These are phyloP conservation scores for Rutilus rutilus DNA, from an alignment of 2,113 vertebrate genomes.

Conservation along the genomic window DNA sequence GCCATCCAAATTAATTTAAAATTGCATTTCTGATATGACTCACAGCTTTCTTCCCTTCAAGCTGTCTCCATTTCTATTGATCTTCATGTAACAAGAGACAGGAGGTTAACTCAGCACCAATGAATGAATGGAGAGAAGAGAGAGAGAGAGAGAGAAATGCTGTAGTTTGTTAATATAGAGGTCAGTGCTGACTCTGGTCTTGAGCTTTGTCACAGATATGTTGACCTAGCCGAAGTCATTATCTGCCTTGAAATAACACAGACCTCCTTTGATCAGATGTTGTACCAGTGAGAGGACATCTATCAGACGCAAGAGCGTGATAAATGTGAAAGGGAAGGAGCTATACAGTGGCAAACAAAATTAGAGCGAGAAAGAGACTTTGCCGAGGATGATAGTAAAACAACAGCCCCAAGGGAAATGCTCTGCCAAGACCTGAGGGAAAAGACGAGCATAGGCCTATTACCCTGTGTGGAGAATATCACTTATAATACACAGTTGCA, in stretches of 20 bases:
- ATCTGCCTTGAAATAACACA: conserved; percentile 29
- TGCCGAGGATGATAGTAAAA: conserved; percentile 20
- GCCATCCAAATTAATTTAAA: conserved; percentile 30
- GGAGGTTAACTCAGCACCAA: conserved; percentile 50
- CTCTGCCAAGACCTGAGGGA: background rate
- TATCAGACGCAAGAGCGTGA: conserved; percentile 1
- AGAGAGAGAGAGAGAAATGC: background rate
- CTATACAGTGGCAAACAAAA: background rate
- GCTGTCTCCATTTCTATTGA: conserved; percentile 49
- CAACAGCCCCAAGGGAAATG: background rate
- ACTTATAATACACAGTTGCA: background rate
- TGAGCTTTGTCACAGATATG: conserved; percentile 2
- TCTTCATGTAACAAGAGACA: conserved; percentile 57
- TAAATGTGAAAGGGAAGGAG: background rate
- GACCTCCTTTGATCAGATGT: conserved; percentile 41
- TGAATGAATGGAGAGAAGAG: conserved; percentile 18
- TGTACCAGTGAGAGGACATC: conserved; percentile 24
- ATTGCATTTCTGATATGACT: conserved; percentile 24
- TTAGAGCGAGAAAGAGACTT: background rate
- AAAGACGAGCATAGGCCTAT: background rate
- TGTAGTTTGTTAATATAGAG: conserved; percentile 28
- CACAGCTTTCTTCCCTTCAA: conserved; percentile 23
- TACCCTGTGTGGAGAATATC: background rate
- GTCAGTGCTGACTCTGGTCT: conserved; percentile 28
- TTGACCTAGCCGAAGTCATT: conserved; percentile 31